Evolutionary conservation across 1,140 invertebrate species (phyloP).

Genomic region (Cydia amplana): DNA sequence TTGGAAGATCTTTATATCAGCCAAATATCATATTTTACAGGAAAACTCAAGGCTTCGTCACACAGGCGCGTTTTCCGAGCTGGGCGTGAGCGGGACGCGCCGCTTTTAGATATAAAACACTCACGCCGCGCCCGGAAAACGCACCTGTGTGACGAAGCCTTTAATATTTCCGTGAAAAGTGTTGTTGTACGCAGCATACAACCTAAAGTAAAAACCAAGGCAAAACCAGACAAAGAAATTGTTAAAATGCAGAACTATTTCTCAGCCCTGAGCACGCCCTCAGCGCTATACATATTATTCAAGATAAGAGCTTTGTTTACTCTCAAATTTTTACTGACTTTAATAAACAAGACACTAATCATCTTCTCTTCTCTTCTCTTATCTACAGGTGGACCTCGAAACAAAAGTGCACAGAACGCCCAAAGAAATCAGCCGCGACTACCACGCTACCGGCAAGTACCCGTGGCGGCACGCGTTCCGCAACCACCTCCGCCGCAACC

Average conservation of each 20-base stretch:
- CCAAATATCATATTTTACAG: too few relatives aligned
- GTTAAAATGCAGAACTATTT: background rate
- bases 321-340: background rate
- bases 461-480: constrained; percentile 70
- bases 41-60: too few relatives aligned
- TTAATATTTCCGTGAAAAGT: too few relatives aligned
- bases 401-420: constrained; percentile 61
- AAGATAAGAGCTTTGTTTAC: too few relatives aligned
- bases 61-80: too few relatives aligned
- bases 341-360: background rate
- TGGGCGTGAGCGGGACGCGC: too few relatives aligned
- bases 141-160: too few relatives aligned
- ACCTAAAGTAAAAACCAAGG: background rate
- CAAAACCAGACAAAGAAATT: background rate
- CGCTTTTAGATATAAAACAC: too few relatives aligned
- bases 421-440: constrained; percentile 62
- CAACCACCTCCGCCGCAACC: constrained; percentile 55
- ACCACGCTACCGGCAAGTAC: constrained; percentile 65
- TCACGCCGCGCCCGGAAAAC: too few relatives aligned
- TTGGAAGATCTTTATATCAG: too few relatives aligned
- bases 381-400: constrained; percentile 60
- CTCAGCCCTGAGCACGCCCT: too few relatives aligned
- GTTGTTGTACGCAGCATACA: too few relatives aligned
- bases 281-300: background rate
- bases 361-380: background rate